A percentile compares a stretch with the other conserved stretches of the same genome.
Conservation (phyloP, 2,888 invertebrate genomes). For the Liopterus haemorrhoidalis region DNA sequence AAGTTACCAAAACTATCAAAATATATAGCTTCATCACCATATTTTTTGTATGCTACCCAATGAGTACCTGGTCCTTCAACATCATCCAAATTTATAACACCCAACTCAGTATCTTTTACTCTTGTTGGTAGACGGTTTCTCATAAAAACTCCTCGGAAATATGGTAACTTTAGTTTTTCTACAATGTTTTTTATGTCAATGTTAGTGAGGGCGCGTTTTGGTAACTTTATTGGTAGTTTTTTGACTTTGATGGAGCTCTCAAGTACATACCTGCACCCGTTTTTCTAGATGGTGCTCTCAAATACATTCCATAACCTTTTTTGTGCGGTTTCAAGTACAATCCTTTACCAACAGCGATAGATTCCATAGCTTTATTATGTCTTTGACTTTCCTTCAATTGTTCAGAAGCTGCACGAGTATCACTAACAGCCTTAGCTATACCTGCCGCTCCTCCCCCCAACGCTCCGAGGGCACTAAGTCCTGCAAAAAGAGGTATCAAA, state of each 20-base stretch:
- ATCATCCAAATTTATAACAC: slow-evolving; percentile 36
- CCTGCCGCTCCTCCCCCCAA: slow-evolving; percentile 40
- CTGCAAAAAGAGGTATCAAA: slow-evolving; percentile 39
- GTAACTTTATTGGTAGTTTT: slow-evolving; percentile 30
- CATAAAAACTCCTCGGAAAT: slow-evolving; percentile 34
- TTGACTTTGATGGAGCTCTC: slow-evolving; percentile 31
- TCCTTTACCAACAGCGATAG: slow-evolving; percentile 40
- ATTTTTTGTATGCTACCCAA: slow-evolving; percentile 40
- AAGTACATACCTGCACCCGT: too few species aligned
- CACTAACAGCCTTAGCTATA: slow-evolving; percentile 39
- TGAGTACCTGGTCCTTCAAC: slow-evolving; percentile 35
- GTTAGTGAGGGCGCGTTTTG: slow-evolving; percentile 31
- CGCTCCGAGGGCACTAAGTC: slow-evolving; percentile 38
- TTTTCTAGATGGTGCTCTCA: too few species aligned
- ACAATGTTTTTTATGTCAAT: slow-evolving; percentile 27
- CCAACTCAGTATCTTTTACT: slow-evolving; percentile 32
- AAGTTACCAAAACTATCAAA: slow-evolving; percentile 42
- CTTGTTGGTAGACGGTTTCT: slow-evolving; percentile 26
- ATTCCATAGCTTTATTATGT: slow-evolving; percentile 41
- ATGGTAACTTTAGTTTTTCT: slow-evolving; percentile 20
- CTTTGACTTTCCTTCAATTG: slow-evolving; percentile 36
- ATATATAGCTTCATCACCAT: slow-evolving; percentile 34
- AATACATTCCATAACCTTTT: slow-evolving; percentile 27
- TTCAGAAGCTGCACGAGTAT: slow-evolving; percentile 37
- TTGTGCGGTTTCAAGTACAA: too few species aligned